Evolutionary conservation across 2,888 invertebrate species (phyloP).

Genomic region (Alitta virens): DNA sequence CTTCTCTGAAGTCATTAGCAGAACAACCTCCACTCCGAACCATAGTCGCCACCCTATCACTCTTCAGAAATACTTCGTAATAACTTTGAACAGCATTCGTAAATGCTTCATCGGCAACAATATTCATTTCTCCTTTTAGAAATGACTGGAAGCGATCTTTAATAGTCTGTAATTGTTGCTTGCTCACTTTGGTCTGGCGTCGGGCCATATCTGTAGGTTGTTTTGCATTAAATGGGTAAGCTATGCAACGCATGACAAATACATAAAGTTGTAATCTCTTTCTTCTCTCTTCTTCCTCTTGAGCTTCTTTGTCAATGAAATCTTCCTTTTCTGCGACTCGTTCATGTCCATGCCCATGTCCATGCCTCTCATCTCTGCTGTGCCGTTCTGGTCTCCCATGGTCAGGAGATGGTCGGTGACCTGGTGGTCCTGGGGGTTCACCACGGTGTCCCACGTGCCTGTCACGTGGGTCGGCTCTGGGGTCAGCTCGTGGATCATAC

Average conservation of each 20-base stretch:
- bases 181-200: slow-evolving; percentile 89
- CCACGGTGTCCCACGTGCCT: too few relatives aligned
- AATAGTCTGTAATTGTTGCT: slow-evolving; percentile 91
- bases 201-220: slow-evolving; percentile 98
- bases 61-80: slow-evolving; percentile 83
- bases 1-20: slow-evolving; percentile 97
- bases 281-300: slow-evolving; percentile 94
- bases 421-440: too few relatives aligned
- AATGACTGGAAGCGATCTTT: slow-evolving; percentile 89
- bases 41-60: slow-evolving; percentile 93
- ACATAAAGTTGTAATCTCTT: slow-evolving; percentile 93
- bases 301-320: slow-evolving; percentile 79
- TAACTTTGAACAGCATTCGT: slow-evolving; percentile 95
- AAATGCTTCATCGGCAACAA: slow-evolving; percentile 70
- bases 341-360: not conserved
- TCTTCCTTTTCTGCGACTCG: slow-evolving; percentile 46
- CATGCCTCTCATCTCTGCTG: not conserved
- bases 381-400: not conserved
- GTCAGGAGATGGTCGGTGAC: too few relatives aligned
- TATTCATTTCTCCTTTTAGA: slow-evolving; percentile 91
- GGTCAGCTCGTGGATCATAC: too few relatives aligned
- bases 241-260: slow-evolving; percentile 94
- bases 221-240: slow-evolving; percentile 99
- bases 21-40: slow-evolving; percentile 97
- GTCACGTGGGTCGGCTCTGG: too few relatives aligned